A percentile compares a stretch with the other conserved stretches of the same genome.
Conservation (phyloP, 64 coral and sea anemone genomes). For the Dendrophyllia cribrosa region DNA sequence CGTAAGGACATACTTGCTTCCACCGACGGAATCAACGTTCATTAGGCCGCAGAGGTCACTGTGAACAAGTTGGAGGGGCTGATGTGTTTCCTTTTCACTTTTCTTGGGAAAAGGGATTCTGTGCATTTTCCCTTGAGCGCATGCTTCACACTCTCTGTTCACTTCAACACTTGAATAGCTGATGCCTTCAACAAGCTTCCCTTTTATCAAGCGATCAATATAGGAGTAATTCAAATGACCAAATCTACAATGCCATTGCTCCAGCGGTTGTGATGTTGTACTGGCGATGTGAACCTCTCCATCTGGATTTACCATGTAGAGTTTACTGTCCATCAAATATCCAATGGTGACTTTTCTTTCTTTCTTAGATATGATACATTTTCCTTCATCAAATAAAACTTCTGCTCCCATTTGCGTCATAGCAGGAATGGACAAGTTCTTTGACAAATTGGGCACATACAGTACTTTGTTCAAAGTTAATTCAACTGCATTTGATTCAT, state of each 20-base stretch:
- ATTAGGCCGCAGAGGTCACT: conserved; percentile 9
- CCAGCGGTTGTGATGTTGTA: background rate
- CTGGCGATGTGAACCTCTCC: background rate
- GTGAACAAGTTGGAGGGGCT: too few relatives aligned
- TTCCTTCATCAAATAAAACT: too few relatives aligned
- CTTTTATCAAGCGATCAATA: background rate
- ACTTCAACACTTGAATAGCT: background rate
- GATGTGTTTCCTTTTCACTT: too few relatives aligned
- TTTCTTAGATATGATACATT: too few relatives aligned
- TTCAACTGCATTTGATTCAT: too few relatives aligned
- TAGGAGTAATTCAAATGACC: conserved; percentile 6
- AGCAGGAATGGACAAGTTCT: too few relatives aligned
- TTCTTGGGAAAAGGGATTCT: too few relatives aligned
- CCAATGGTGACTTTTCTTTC: background rate
- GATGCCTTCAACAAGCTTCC: too few relatives aligned
- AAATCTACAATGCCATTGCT: conserved; percentile 8
- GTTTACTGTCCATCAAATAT: background rate
- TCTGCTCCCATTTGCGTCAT: too few relatives aligned
- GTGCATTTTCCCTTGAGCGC: conserved; percentile 21
- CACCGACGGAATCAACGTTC: background rate
- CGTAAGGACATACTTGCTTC: too few relatives aligned
- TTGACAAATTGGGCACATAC: too few relatives aligned
- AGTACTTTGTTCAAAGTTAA: too few relatives aligned
- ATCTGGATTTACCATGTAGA: conserved; percentile 2
- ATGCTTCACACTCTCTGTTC: conserved; percentile 18